These are phyloP conservation scores for Pterocles burchelli DNA, from an alignment of 2,113 vertebrate genomes.

Conservation along the genomic window DNA sequence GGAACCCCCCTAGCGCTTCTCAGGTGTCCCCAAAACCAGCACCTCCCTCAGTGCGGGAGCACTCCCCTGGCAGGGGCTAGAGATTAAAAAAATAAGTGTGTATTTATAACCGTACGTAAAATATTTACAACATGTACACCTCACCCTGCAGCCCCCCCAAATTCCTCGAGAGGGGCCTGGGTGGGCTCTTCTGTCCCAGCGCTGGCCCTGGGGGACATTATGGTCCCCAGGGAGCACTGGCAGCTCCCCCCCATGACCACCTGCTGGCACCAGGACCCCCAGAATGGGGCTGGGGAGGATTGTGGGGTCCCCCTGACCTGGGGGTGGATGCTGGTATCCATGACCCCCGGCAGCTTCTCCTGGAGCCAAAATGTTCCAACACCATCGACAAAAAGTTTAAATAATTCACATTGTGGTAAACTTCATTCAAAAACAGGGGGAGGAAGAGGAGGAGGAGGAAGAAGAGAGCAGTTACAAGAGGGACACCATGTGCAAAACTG, in stretches of 20 bases:
- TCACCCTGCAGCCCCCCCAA: too few species aligned
- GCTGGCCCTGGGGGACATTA: background rate
- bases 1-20: background rate
- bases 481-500: slow-evolving; percentile 71
- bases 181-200: background rate
- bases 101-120: background rate
- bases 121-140: background rate
- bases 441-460: background rate
- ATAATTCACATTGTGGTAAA: slow-evolving; percentile 79
- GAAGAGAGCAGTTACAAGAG: slow-evolving; percentile 25
- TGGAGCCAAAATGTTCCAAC: background rate
- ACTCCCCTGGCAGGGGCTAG: background rate
- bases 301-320: fast-evolving
- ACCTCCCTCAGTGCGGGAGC: background rate
- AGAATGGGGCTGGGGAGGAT: background rate
- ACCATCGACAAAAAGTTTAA: slow-evolving; percentile 11
- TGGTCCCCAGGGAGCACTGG: background rate
- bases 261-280: background rate
- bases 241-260: background rate
- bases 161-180: too few species aligned
- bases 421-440: slow-evolving; percentile 23
- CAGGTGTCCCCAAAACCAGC: background rate
- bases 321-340: too few species aligned
- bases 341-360: background rate
- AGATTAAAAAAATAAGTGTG: slow-evolving; percentile 23